phyloP scores from a whole-genome alignment of 2,113 vertebrate species.

The Lota lota region DNA sequence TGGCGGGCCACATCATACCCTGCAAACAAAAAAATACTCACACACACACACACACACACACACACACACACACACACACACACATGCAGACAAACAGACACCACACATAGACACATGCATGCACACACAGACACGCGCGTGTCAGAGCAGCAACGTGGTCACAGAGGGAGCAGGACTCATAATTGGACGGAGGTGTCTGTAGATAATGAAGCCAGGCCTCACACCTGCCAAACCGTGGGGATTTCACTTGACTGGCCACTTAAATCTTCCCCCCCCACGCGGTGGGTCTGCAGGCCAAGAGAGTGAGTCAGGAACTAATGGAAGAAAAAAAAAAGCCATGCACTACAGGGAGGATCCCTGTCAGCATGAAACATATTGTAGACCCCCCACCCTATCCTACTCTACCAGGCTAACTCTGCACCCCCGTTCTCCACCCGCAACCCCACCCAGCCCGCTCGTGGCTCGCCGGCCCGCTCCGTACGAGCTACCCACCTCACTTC shows the following conservation, averaged over 20 bases:
- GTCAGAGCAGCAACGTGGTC: conserved; percentile 56
- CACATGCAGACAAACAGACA: neutral
- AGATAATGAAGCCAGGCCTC: conserved; percentile 79
- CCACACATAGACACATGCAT: conserved; percentile 19
- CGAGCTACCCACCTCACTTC: conserved; percentile 40
- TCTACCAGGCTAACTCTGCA: neutral
- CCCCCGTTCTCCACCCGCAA: conserved; percentile 11
- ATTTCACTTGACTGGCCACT: conserved; percentile 77
- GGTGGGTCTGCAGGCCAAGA: conserved; percentile 72
- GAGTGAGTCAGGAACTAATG: conserved; percentile 73
- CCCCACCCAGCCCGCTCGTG: too few species aligned
- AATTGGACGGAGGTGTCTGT: conserved; percentile 79
- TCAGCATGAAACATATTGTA: conserved; percentile 50
- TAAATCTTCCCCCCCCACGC: conserved; percentile 70
- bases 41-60: neutral
- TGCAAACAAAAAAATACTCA: conserved; percentile 15
- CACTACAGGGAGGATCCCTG: conserved; percentile 73
- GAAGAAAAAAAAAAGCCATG: conserved; percentile 55
- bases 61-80: conserved; percentile 12
- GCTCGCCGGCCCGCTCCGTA: too few species aligned
- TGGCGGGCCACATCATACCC: conserved; percentile 36
- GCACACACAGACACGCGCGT: conserved; percentile 7
- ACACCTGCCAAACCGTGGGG: conserved; percentile 74
- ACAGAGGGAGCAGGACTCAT: conserved; percentile 69
- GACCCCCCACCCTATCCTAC: conserved; percentile 28